A percentile compares a stretch with the other conserved stretches of the same genome.
phyloP scores from a whole-genome alignment of 1,140 invertebrate species.

The Aricia agestis region DNA sequence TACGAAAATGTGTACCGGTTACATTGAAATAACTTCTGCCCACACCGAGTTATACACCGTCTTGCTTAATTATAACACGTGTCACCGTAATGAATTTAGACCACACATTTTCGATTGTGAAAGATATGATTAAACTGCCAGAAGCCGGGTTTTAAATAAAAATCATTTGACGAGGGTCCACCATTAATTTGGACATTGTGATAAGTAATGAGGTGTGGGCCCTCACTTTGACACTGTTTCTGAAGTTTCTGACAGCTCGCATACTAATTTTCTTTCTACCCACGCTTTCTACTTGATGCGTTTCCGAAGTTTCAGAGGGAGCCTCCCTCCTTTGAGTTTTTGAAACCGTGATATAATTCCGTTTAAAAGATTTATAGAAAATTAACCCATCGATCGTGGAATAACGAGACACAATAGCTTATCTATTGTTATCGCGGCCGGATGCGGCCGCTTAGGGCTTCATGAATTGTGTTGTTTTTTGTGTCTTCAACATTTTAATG shows the following conservation, averaged over 20 bases:
- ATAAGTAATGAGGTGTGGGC: slow-evolving; percentile 73
- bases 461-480: no score
- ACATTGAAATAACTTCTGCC: no score
- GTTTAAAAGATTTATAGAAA: neutral
- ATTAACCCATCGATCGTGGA: no score
- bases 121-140: slow-evolving; percentile 74
- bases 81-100: neutral
- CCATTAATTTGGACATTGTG: slow-evolving; percentile 75
- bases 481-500: neutral
- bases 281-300: slow-evolving; percentile 30
- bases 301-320: slow-evolving; percentile 2
- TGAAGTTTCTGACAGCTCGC: slow-evolving; percentile 68
- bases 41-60: no score
- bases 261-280: slow-evolving; percentile 71
- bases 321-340: neutral
- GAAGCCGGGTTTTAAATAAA: slow-evolving; percentile 68
- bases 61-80: neutral
- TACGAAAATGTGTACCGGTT: no score
- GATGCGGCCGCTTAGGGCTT: no score
- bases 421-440: no score
- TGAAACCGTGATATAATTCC: neutral
- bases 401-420: no score
- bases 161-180: slow-evolving; percentile 72
- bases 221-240: slow-evolving; percentile 55
- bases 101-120: slow-evolving; percentile 16